Evolutionary conservation across 1,140 invertebrate genomes (phyloP).

Genomic region (Manduca sexta): DNA sequence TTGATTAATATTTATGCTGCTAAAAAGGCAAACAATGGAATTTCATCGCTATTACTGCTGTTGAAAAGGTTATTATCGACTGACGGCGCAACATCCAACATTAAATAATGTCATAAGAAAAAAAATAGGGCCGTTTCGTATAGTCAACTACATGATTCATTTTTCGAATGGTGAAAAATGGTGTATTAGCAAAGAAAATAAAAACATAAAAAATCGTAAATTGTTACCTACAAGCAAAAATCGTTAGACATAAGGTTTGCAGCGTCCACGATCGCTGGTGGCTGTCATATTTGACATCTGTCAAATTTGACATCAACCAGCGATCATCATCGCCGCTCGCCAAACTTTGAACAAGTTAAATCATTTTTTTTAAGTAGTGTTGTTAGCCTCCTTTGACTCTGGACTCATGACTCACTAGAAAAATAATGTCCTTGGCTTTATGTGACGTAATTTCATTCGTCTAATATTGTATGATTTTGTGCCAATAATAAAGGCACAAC

Average conservation of each 20-base stretch:
- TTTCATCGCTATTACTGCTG: no score
- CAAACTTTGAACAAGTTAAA: slow-evolving; percentile 4
- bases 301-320: slow-evolving; percentile 8
- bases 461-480: no score
- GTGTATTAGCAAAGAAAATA: background rate
- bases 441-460: no score
- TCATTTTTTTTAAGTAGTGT: background rate
- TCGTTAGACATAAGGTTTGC: slow-evolving; percentile 2
- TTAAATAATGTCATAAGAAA: background rate
- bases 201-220: slow-evolving; percentile 8
- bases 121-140: slow-evolving; percentile 1
- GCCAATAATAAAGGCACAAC: no score
- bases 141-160: slow-evolving; percentile 4
- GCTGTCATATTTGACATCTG: slow-evolving; percentile 11
- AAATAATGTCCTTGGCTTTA: no score
- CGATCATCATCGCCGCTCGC: slow-evolving; percentile 2
- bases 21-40: no score
- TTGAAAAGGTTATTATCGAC: no score
- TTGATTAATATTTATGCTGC: no score
- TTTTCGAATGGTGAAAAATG: background rate
- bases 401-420: no score
- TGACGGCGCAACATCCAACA: no score
- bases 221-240: slow-evolving; percentile 15
- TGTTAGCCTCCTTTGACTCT: no score
- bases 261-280: background rate